Evolutionary conservation across 2,888 invertebrate species (phyloP), one percentile per base, ranked within the genome.

Genomic region (Temnothorax ravouxi): DNA sequence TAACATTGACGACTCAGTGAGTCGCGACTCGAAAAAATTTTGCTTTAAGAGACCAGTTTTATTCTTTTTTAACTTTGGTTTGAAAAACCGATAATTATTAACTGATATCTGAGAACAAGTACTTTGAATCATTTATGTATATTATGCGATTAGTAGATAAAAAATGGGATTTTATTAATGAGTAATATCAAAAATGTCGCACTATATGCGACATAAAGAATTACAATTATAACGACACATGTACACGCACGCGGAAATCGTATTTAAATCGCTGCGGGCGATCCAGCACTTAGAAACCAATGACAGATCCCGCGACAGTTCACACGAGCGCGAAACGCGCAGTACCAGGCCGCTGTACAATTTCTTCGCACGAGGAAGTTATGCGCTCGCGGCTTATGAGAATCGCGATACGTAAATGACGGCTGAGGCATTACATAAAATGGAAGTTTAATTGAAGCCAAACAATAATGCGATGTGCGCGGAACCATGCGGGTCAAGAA

Each of bases 391-490:
- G 87, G 88, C 88, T 87, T 86, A 86, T 88, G 92, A 89, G 92
- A 91, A 91, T 88, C 87, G 88, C 80, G 86, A 89, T 91, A 93
- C 92, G 92, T 92, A 91, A 93, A 92, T 92, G 92, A 92, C 90
- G 91, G 88, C 76, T 87, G 88, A 88, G 88, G 87, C 87, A 92
- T 94, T 93, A 93, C 92, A 92, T 93, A 93, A 93, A 94, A 93
- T 93, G 93, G 93, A 94, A 93, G 93, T 94, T 94, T 94, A 94
- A 94, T 93, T 93, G 94, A 94, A 94, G 93, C 91, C 91, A 91
- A 94, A 94, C 92, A 94, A 93, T 94, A 93, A 94, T 93, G 92
- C 91, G 92, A 92, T 91, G 92, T 92, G 92, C 90, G 92, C 90
- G 90, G 89, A 92, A 93, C 90, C 91, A 88, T 92, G 91, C 91